These are phyloP conservation scores for Papilio aristodemus DNA, from an alignment of 1,140 invertebrate species.

Conservation along the genomic window DNA sequence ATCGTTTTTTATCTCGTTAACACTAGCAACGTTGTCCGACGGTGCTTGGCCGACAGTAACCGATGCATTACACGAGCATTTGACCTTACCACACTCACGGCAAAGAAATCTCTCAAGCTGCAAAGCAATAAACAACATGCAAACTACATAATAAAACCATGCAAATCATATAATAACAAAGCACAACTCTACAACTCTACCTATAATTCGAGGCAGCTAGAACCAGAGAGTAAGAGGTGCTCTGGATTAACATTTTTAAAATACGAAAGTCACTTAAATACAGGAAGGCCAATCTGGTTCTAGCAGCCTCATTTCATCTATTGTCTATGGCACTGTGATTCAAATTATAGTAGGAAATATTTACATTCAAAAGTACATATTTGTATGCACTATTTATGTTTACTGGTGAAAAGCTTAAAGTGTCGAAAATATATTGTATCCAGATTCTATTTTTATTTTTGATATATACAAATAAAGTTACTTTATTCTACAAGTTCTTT, in stretches of 20 bases:
- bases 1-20: conserved; percentile 34
- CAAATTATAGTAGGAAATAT: background rate
- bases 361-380: conserved; percentile 4
- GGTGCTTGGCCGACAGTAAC: conserved; percentile 37
- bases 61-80: conserved; percentile 75
- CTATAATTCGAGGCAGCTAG: too few relatives aligned
- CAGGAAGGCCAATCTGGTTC: too few relatives aligned
- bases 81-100: conserved; percentile 82
- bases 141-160: conserved; percentile 72
- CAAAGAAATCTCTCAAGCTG: conserved; percentile 83
- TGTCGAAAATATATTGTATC: too few relatives aligned
- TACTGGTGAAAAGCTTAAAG: too few relatives aligned
- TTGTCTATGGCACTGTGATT: background rate
- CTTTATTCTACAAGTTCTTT: background rate
- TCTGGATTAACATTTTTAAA: too few relatives aligned
- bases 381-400: background rate
- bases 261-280: too few relatives aligned
- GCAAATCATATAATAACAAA: conserved; percentile 39
- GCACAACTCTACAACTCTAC: conserved; percentile 28
- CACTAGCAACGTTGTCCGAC: conserved; percentile 16
- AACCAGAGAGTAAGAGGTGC: too few relatives aligned
- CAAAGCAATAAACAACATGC: conserved; percentile 79
- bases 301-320: too few relatives aligned
- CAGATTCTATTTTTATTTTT: too few relatives aligned
- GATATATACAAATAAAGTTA: conserved; percentile 4